Conservation (phyloP, 2,888 invertebrate genomes). For the Caenorhabditis afra region DNA sequence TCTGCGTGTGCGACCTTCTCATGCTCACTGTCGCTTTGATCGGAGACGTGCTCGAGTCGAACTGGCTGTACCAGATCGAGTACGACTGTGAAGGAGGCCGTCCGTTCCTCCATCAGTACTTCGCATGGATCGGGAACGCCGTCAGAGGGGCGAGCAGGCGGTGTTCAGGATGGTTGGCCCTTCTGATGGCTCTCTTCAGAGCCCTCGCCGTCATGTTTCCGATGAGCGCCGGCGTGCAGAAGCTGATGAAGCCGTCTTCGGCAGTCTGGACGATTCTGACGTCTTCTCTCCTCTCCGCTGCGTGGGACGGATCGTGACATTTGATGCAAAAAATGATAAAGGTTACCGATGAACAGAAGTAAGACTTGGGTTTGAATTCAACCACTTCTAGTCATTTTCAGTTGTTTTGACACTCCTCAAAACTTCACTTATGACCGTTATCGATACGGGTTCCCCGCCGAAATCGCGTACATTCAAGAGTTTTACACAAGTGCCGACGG, state of each 20-base stretch:
- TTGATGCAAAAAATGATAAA: not conserved
- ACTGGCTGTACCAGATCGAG: not conserved
- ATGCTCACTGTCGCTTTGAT: not conserved
- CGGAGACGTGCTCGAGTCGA: not conserved
- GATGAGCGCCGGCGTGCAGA: not conserved
- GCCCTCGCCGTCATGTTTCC: not conserved
- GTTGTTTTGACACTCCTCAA: not conserved
- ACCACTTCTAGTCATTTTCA: not conserved
- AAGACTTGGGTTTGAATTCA: not conserved
- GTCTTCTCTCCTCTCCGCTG: not conserved
- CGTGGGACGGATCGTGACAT: not conserved
- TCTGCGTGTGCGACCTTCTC: conserved; percentile 10
- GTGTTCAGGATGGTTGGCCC: not conserved
- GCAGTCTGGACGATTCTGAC: not conserved
- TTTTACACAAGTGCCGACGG: not conserved
- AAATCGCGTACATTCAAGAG: not conserved
- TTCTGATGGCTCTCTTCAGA: not conserved
- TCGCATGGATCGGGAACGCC: not conserved
- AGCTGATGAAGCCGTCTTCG: not conserved
- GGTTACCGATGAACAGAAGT: not conserved
- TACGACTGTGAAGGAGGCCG: not conserved
- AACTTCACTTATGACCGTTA: not conserved
- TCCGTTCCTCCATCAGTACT: not conserved
- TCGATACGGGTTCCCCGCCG: not conserved
- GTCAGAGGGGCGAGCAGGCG: not conserved